phyloP scores from a whole-genome alignment of 2,113 vertebrate genomes.

The Halichoerus grypus region DNA sequence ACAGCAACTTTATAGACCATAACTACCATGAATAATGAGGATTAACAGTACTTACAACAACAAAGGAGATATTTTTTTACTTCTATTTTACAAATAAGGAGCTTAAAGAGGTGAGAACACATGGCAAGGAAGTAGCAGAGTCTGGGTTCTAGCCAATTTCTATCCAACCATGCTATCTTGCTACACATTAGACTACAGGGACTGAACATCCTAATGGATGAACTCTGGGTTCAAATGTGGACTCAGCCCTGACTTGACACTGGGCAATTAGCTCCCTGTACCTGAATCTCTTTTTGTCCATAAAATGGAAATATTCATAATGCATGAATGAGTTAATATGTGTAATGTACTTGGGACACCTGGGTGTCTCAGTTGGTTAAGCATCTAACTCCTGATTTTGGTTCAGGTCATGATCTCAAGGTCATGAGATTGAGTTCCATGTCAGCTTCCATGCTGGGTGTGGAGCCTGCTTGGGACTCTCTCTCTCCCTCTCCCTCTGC shows the following conservation, averaged over 20 bases:
- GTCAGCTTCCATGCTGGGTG: background rate
- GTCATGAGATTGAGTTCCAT: background rate
- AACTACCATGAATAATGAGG: background rate
- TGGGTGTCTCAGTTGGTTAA: background rate
- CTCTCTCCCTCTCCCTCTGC: background rate
- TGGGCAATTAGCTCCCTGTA: background rate
- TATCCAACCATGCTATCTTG: background rate
- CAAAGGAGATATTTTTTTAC: background rate
- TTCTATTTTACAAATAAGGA: background rate
- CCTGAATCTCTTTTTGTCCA: background rate
- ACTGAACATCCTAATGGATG: background rate
- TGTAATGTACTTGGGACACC: background rate
- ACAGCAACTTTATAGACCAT: background rate
- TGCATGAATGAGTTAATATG: background rate
- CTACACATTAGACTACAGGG: background rate
- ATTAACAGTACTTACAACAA: background rate
- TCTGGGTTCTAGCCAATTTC: background rate
- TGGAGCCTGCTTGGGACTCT: background rate
- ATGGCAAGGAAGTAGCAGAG: background rate
- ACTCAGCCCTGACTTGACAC: background rate
- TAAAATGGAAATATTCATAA: background rate
- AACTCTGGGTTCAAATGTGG: background rate
- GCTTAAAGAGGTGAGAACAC: background rate
- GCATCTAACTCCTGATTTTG: background rate
- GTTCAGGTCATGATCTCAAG: background rate